phyloP scores from a whole-genome alignment of 2,113 vertebrate species.

The Corythaeola cristata region DNA sequence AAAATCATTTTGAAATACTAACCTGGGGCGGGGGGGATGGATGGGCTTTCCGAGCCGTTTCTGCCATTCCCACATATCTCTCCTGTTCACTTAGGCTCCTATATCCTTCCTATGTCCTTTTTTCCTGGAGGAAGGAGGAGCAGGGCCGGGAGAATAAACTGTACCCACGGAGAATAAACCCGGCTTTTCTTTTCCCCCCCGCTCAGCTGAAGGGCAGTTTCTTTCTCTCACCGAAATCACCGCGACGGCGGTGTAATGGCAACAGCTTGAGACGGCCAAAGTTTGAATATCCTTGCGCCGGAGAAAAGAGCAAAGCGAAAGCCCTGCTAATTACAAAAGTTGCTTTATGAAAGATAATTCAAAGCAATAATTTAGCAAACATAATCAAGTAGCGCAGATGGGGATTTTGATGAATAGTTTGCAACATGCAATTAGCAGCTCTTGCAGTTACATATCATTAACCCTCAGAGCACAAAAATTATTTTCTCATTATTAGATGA shows the following conservation, averaged over 20 bases:
- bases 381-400: conserved; percentile 97
- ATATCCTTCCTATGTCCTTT: background rate
- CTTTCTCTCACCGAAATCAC: conserved; percentile 70
- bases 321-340: conserved; percentile 97
- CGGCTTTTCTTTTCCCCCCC: conserved; percentile 15
- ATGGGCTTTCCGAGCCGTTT: background rate
- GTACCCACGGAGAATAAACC: background rate
- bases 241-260: conserved; percentile 54
- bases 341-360: conserved; percentile 99
- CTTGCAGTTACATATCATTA: conserved; percentile 99
- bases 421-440: conserved; percentile 99
- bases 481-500: conserved; percentile 98
- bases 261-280: conserved; percentile 79
- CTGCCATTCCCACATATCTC: background rate
- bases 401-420: conserved; percentile 99
- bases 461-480: conserved; percentile 98
- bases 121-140: background rate
- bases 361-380: conserved; percentile 99
- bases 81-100: background rate
- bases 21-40: background rate
- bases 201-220: conserved; percentile 63
- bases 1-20: background rate
- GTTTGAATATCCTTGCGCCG: conserved; percentile 78
- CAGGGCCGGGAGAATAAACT: background rate
- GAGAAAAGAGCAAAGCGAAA: conserved; percentile 91